Percentiles rank a stretch among this genome's conserved stretches.
These are phyloP conservation scores for Corella eumyota DNA, from an alignment of 23 tunicate genomes.

Conservation along the genomic window DNA sequence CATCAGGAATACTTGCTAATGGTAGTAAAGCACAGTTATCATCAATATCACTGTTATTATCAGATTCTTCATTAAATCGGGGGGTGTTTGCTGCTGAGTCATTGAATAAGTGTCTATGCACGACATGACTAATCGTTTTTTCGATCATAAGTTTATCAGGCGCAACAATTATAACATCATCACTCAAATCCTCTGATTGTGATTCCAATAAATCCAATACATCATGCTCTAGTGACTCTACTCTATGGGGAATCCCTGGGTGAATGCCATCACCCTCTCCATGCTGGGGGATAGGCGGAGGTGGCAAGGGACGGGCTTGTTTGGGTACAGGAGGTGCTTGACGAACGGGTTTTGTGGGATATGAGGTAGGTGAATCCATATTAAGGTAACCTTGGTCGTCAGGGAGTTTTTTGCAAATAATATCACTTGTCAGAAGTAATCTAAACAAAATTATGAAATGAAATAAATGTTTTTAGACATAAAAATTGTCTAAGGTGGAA, in stretches of 20 bases:
- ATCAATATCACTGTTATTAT: no score
- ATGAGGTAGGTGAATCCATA: constrained; percentile 29
- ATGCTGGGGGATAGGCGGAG: constrained; percentile 43
- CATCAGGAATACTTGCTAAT: no score
- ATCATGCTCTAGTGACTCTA: no score
- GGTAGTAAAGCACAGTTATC: no score
- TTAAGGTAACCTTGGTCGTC: constrained; percentile 66
- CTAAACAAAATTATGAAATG: constrained; percentile 5
- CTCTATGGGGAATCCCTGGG: no score
- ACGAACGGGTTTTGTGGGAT: constrained; percentile 16
- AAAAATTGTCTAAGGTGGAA: not conserved
- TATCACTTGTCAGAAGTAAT: constrained; percentile 30
- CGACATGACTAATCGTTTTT: constrained; percentile 42
- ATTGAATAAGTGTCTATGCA: constrained; percentile 25
- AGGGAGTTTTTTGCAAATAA: constrained; percentile 16
- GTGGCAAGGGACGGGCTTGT: constrained; percentile 47
- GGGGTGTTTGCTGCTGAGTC: not conserved
- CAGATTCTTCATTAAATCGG: not conserved
- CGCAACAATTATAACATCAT: no score
- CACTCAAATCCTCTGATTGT: no score
- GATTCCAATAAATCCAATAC: no score
- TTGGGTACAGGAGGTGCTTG: constrained; percentile 40
- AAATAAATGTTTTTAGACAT: not conserved
- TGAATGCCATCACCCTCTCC: no score
- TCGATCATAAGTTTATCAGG: constrained; percentile 15